Conservation (phyloP, 2,888 invertebrate species). For the Scaptomyza parva region DNA sequence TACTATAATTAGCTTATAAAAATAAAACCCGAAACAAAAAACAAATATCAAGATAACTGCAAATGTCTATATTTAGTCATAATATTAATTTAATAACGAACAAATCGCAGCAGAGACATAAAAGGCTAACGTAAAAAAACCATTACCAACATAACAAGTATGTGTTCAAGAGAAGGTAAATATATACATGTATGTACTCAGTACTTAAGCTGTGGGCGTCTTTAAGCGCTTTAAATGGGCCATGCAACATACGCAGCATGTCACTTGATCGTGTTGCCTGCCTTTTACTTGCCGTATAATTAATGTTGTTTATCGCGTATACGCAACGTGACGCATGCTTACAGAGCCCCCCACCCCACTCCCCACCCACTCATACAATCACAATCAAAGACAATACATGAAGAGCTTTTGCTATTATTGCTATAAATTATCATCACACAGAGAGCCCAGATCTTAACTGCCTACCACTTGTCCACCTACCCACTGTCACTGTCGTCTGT, state of each 20-base stretch:
- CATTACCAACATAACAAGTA: conserved; percentile 19
- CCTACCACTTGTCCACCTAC: conserved; percentile 71
- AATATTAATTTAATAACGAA: conserved; percentile 47
- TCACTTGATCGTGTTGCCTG: conserved; percentile 59
- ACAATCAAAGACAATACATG: conserved; percentile 54
- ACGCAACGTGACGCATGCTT: conserved; percentile 63
- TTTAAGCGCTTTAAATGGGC: conserved; percentile 51
- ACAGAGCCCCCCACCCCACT: conserved; percentile 30
- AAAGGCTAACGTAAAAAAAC: conserved; percentile 30
- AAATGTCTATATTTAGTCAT: conserved; percentile 22
- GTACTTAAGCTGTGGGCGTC: conserved; percentile 41
- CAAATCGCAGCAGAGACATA: conserved; percentile 29
- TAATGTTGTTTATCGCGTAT: conserved; percentile 67
- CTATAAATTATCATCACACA: conserved; percentile 66
- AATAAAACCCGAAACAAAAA: not conserved
- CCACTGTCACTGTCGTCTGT: conserved; percentile 48
- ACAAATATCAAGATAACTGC: conserved; percentile 9
- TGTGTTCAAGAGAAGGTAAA: not conserved
- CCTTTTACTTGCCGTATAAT: conserved; percentile 67
- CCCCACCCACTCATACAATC: conserved; percentile 3
- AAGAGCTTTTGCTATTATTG: conserved; percentile 51
- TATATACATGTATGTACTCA: not conserved
- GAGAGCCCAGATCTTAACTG: conserved; percentile 37
- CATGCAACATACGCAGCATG: conserved; percentile 52
- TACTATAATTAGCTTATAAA: conserved; percentile 24